These are phyloP conservation scores for Ctenicera cuprea DNA, from an alignment of 2,888 invertebrate genomes.

Conservation along the genomic window DNA sequence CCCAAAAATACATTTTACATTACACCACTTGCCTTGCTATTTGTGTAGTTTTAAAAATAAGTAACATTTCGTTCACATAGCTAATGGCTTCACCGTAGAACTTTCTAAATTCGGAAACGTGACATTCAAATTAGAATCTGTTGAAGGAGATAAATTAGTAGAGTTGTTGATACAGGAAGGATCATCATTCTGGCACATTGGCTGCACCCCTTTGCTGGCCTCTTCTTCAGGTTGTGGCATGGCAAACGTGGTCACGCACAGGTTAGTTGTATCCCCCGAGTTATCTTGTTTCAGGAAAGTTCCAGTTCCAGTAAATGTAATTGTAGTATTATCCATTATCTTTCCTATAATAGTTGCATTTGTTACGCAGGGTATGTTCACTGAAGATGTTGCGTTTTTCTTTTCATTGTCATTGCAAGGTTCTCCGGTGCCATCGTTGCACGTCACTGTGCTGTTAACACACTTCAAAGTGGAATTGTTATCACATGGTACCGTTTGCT, in stretches of 20 bases:
- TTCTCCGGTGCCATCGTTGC: slow-evolving; percentile 61
- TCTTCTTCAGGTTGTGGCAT: slow-evolving; percentile 64
- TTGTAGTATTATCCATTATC: slow-evolving; percentile 46
- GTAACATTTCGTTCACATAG: slow-evolving; percentile 1
- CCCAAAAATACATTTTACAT: too few relatives aligned
- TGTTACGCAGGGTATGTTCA: slow-evolving; percentile 66
- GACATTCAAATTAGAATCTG: too few relatives aligned
- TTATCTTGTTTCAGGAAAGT: slow-evolving; percentile 4
- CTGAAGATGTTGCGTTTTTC: slow-evolving; percentile 57
- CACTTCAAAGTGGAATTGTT: slow-evolving; percentile 62
- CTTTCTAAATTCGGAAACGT: not conserved
- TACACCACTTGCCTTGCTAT: not conserved
- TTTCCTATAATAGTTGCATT: slow-evolving; percentile 66
- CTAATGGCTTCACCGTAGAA: slow-evolving; percentile 1
- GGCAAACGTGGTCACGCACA: slow-evolving; percentile 68
- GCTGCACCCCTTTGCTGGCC: slow-evolving; percentile 43
- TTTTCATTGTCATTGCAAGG: slow-evolving; percentile 59
- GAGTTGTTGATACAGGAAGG: not conserved
- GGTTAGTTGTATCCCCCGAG: slow-evolving; percentile 47
- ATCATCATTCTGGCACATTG: not conserved
- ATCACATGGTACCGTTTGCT: slow-evolving; percentile 63
- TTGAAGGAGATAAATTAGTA: not conserved
- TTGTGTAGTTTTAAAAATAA: slow-evolving; percentile 2
- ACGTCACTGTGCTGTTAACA: slow-evolving; percentile 63
- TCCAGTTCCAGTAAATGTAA: slow-evolving; percentile 28